Conservation (phyloP, 2,888 invertebrate species). For the Pyrrhosoma nymphula region DNA sequence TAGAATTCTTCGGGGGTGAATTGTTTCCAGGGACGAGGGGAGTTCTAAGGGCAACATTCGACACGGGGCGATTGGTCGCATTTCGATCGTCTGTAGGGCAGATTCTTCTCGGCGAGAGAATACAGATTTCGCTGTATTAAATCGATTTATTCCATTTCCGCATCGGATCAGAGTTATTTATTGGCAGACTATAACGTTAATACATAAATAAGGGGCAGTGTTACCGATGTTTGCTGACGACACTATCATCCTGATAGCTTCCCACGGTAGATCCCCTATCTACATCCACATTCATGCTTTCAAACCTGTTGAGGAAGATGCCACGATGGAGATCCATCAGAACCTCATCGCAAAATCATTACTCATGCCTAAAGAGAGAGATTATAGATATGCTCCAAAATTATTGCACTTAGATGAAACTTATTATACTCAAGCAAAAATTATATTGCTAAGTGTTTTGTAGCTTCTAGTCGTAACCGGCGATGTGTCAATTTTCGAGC, state of each 20-base stretch:
- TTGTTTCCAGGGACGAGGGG: not conserved
- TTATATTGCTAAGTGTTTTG: no score
- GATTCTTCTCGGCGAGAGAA: not conserved
- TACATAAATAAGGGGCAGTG: not conserved
- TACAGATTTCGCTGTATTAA: not conserved
- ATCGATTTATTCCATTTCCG: not conserved
- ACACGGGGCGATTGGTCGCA: not conserved
- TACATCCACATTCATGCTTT: not conserved
- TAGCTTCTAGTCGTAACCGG: no score
- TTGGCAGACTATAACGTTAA: not conserved
- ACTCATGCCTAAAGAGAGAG: no score
- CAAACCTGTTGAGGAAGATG: not conserved
- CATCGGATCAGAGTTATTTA: not conserved
- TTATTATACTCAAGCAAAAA: no score
- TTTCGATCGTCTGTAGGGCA: not conserved
- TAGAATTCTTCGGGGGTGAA: not conserved
- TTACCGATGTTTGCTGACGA: not conserved
- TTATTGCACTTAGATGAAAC: no score
- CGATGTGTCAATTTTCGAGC: no score
- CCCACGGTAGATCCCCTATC: not conserved
- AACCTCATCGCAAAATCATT: no score
- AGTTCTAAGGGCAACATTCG: no score
- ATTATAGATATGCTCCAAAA: no score
- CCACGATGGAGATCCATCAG: no score
- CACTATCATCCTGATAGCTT: not conserved